These are phyloP conservation scores for Phalacrocorax aristotelis DNA, from an alignment of 2,113 vertebrate species.

Conservation along the genomic window DNA sequence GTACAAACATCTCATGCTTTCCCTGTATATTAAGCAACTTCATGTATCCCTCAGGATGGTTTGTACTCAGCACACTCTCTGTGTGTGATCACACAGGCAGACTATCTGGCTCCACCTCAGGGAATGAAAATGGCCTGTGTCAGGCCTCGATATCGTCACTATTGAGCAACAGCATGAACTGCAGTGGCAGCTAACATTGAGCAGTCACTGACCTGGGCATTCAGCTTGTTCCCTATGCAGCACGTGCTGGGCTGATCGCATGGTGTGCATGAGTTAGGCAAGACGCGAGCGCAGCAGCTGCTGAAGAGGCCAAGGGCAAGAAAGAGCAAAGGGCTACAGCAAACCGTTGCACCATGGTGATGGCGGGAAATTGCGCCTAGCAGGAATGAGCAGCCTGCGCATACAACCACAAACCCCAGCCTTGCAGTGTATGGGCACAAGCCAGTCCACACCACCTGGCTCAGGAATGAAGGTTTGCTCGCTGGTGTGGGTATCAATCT, in stretches of 20 bases:
- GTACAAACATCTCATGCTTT: background rate
- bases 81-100: too few species aligned
- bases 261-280: background rate
- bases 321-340: background rate
- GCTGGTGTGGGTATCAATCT: background rate
- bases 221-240: background rate
- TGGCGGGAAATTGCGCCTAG: background rate
- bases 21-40: background rate
- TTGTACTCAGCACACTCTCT: background rate
- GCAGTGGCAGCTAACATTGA: background rate
- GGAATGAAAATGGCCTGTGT: background rate
- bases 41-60: background rate
- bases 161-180: background rate
- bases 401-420: too few species aligned
- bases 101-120: background rate
- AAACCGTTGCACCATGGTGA: rapidly evolving
- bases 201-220: background rate
- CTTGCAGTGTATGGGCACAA: background rate
- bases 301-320: background rate
- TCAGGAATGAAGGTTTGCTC: background rate
- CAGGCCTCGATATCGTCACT: background rate
- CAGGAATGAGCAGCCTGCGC: background rate
- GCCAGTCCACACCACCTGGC: too few species aligned
- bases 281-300: rapidly evolving
- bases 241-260: rapidly evolving